phyloP scores from a whole-genome alignment of 2,797 vertebrate species.

The Atherinosoma microstoma region DNA sequence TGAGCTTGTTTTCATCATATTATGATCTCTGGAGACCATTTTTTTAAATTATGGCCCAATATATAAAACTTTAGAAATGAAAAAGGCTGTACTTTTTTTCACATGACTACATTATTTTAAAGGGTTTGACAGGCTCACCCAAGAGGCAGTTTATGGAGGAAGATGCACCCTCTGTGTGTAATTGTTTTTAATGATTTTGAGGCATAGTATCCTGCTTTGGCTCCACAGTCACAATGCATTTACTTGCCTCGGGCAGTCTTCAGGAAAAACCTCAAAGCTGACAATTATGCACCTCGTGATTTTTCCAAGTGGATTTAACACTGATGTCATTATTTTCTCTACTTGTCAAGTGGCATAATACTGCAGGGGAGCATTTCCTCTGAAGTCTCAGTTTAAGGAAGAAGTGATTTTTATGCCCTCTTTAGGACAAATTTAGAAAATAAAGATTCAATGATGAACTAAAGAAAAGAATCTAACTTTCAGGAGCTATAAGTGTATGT shows the following conservation, averaged over 20 bases:
- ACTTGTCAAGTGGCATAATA: conserved; percentile 42
- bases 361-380: conserved; percentile 25
- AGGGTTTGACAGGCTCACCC: conserved; percentile 9
- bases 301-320: conserved; percentile 18
- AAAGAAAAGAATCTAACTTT: no score
- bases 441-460: no score
- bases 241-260: conserved; percentile 40
- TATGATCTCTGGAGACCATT: neutral
- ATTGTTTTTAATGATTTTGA: conserved; percentile 51
- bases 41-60: neutral
- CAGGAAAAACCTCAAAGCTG: conserved; percentile 21
- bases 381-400: conserved; percentile 2
- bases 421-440: no score
- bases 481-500: no score
- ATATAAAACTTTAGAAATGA: neutral
- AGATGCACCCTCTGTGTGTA: conserved; percentile 21
- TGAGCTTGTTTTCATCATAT: neutral
- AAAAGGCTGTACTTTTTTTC: neutral
- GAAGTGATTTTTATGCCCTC: no score
- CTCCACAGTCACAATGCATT: conserved; percentile 27
- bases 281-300: conserved; percentile 39
- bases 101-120: conserved; percentile 9
- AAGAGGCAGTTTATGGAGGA: conserved; percentile 21
- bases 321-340: conserved; percentile 34
- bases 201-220: conserved; percentile 10